Conservation (phyloP, 2,113 vertebrate genomes). For the Danionella cerebrum region DNA sequence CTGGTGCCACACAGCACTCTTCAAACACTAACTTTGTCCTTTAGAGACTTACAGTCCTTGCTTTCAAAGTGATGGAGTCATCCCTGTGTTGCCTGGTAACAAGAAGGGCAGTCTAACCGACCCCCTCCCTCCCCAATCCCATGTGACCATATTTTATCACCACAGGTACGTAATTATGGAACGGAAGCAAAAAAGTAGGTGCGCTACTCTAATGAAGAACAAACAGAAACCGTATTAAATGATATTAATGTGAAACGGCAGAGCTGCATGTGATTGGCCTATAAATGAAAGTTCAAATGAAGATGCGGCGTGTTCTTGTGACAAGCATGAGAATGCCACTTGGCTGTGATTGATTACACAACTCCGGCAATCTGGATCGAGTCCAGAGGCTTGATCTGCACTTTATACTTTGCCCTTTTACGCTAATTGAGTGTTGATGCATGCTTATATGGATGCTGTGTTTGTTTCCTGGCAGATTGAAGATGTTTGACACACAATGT, state of each 20-base stretch:
- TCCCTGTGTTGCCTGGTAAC: constrained; percentile 54
- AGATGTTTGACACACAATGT: constrained; percentile 16
- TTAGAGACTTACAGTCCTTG: constrained; percentile 27
- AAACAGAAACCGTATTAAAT: not conserved
- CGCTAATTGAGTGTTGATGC: constrained; percentile 57
- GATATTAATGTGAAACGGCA: not conserved
- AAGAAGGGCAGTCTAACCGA: constrained; percentile 33
- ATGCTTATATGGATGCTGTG: constrained; percentile 39
- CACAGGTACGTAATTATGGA: not conserved
- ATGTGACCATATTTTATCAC: not conserved
- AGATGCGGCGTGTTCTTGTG: not conserved
- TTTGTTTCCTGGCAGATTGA: constrained; percentile 33
- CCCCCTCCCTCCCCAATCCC: not conserved
- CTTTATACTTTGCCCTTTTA: constrained; percentile 50
- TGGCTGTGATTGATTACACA: constrained; percentile 14
- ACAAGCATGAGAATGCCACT: not conserved
- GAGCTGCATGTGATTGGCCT: not conserved
- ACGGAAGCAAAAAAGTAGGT: not conserved
- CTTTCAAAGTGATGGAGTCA: constrained; percentile 43
- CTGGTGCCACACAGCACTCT: not conserved
- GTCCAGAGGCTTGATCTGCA: constrained; percentile 36
- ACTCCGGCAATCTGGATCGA: constrained; percentile 41
- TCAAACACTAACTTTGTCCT: constrained; percentile 37
- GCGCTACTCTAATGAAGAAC: no score
- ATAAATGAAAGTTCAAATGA: not conserved